phyloP scores from a whole-genome alignment of 2,797 vertebrate species.

The Hirundo rustica region DNA sequence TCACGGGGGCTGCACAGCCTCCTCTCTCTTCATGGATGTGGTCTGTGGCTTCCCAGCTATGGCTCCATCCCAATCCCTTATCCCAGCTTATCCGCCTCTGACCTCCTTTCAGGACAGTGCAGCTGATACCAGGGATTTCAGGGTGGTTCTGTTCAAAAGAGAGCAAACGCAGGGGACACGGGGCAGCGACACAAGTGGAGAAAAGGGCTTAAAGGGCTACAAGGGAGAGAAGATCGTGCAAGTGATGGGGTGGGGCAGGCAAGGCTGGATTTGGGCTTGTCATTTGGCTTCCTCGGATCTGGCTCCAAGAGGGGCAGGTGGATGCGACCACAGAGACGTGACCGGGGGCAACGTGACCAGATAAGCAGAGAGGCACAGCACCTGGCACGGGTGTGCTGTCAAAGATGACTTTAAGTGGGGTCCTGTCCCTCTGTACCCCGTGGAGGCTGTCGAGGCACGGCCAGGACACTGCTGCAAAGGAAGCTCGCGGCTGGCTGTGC shows the following conservation, averaged over 20 bases:
- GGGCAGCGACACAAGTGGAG: background rate
- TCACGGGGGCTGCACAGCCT: background rate
- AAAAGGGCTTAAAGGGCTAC: background rate
- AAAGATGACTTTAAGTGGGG: background rate
- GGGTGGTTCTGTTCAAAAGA: background rate
- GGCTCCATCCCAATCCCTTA: conserved; percentile 43
- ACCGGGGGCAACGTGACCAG: background rate
- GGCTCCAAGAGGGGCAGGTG: background rate
- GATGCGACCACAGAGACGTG: background rate
- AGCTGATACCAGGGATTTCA: conserved; percentile 17
- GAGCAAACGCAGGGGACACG: fast-evolving
- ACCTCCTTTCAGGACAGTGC: conserved; percentile 60
- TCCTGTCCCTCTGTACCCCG: background rate
- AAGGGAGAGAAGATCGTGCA: background rate
- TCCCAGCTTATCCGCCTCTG: conserved; percentile 58
- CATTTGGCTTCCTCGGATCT: background rate
- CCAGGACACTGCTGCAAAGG: conserved; percentile 13
- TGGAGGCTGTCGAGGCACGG: background rate
- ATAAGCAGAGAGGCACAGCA: background rate
- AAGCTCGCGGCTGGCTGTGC: background rate
- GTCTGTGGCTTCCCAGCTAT: background rate
- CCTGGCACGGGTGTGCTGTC: background rate
- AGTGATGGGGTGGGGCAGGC: background rate
- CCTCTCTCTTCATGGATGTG: background rate
- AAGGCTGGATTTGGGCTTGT: background rate